Evolutionary conservation across 2,888 invertebrate genomes (phyloP).

Genomic region (Bellardia pandia): DNA sequence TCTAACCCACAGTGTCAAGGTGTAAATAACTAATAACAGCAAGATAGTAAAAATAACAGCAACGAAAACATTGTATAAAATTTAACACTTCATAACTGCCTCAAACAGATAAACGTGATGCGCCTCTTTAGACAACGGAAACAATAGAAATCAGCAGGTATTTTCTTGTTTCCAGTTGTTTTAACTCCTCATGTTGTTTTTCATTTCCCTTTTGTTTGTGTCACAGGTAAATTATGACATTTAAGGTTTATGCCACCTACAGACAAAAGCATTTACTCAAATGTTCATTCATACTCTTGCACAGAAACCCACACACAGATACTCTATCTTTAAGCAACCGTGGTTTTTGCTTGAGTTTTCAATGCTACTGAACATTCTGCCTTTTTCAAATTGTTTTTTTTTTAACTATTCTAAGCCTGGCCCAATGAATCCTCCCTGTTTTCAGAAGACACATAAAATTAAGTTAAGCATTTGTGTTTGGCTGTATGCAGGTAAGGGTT

Average conservation of each 20-base stretch:
- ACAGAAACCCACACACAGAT: background rate
- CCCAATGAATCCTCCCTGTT: background rate
- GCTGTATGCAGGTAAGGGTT: background rate
- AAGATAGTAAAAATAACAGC: background rate
- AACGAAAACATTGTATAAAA: constrained; percentile 31
- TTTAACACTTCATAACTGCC: constrained; percentile 69
- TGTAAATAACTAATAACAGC: constrained; percentile 24
- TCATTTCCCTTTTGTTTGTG: constrained; percentile 9
- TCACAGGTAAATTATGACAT: constrained; percentile 57
- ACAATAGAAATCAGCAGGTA: constrained; percentile 71
- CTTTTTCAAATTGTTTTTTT: constrained; percentile 9
- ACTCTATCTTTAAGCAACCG: constrained; percentile 1
- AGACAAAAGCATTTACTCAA: background rate
- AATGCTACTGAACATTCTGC: constrained; percentile 46
- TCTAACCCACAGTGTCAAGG: constrained; percentile 7
- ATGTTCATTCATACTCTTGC: background rate
- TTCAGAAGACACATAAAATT: background rate
- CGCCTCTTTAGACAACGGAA: constrained; percentile 52
- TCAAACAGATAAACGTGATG: constrained; percentile 66
- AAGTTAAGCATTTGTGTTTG: constrained; percentile 30
- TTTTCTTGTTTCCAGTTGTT: constrained; percentile 37
- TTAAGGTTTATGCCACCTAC: constrained; percentile 50
- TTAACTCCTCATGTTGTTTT: background rate
- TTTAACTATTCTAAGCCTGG: constrained; percentile 13
- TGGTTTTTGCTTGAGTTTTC: constrained; percentile 45